A percentile compares a stretch with the other conserved stretches of the same genome.
Evolutionary conservation across 2,888 invertebrate genomes (phyloP).

Genomic region (Lydus trimaculatus): DNA sequence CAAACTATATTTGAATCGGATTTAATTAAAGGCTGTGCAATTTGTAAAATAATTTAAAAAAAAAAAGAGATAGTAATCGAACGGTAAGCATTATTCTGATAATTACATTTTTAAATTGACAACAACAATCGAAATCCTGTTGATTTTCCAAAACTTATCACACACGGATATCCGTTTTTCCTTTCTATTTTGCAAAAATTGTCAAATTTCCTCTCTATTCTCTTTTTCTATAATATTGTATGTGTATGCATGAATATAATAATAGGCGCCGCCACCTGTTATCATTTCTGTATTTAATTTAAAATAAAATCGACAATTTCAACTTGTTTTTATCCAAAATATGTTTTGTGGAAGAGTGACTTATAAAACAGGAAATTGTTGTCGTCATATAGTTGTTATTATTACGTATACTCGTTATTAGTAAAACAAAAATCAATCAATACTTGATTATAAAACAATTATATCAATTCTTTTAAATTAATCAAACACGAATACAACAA

Average conservation of each 20-base stretch:
- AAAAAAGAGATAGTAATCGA: conserved; percentile 45
- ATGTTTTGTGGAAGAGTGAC: background rate
- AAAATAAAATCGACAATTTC: background rate
- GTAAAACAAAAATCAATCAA: background rate
- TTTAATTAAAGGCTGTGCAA: conserved; percentile 52
- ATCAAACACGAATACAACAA: too few relatives aligned
- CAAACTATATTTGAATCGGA: conserved; percentile 34
- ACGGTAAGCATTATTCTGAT: conserved; percentile 2
- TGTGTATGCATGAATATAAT: background rate
- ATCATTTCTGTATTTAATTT: background rate
- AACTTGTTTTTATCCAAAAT: background rate
- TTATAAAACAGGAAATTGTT: background rate
- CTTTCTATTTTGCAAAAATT: background rate
- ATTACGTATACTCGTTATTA: background rate
- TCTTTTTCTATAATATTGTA: too few relatives aligned
- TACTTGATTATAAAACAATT: background rate
- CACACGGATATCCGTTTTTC: background rate
- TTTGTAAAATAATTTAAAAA: conserved; percentile 36
- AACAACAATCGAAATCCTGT: conserved; percentile 32
- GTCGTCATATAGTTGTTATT: background rate
- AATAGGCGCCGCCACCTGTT: background rate
- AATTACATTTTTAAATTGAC: conserved; percentile 16
- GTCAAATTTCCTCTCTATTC: background rate
- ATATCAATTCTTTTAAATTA: too few relatives aligned
- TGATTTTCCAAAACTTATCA: conserved; percentile 19